These are phyloP conservation scores for Rugalucina vietnamica DNA, from an alignment of 2,888 invertebrate genomes.

Conservation along the genomic window DNA sequence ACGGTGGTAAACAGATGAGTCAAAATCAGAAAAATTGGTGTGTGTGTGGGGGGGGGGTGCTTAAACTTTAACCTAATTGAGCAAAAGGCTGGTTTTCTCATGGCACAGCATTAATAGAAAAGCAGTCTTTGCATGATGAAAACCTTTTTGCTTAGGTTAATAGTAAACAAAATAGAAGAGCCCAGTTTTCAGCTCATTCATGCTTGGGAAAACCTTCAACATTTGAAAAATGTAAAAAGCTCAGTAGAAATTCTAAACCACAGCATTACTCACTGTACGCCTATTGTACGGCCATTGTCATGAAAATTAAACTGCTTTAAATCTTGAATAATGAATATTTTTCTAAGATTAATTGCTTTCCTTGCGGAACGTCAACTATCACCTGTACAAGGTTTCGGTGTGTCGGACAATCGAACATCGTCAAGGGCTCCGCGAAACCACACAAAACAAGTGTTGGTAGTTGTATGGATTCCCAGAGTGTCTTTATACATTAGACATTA, in stretches of 20 bases:
- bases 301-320: conserved; percentile 16
- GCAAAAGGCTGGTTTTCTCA: too few relatives aligned
- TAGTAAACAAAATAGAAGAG: too few relatives aligned
- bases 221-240: conserved; percentile 11
- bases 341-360: conserved; percentile 6
- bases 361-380: background rate
- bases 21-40: too few relatives aligned
- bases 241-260: background rate
- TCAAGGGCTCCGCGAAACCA: background rate
- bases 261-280: background rate
- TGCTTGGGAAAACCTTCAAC: background rate
- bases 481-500: too few relatives aligned
- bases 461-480: background rate
- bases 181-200: background rate
- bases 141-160: too few relatives aligned
- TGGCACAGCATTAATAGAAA: too few relatives aligned
- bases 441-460: background rate
- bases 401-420: background rate
- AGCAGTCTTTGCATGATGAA: too few relatives aligned
- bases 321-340: conserved; percentile 17
- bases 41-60: too few relatives aligned
- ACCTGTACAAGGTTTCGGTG: background rate
- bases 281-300: background rate
- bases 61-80: too few relatives aligned
- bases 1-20: too few relatives aligned